Evolutionary conservation across 2,888 invertebrate species (phyloP).

Genomic region (Odontothrips loti): DNA sequence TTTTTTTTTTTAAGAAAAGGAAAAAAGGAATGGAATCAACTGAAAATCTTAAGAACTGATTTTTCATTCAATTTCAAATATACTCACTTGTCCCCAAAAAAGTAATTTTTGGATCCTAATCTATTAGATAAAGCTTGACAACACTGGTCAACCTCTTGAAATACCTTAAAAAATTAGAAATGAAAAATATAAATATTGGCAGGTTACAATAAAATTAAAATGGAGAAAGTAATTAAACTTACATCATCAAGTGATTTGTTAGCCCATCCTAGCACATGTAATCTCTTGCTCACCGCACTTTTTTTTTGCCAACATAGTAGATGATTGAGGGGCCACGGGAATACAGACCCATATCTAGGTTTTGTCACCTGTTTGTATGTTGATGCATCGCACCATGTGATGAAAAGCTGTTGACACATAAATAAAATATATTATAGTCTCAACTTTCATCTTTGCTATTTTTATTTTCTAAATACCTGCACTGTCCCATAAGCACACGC

Average conservation of each 20-base stretch:
- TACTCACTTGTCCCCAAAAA: conserved; percentile 72
- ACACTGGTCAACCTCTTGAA: conserved; percentile 70
- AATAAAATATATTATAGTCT: no score
- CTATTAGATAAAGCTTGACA: conserved; percentile 83
- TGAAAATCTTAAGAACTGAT: conserved; percentile 14
- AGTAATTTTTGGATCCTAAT: conserved; percentile 72
- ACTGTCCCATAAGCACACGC: no score
- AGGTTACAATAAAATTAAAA: conserved; percentile 21
- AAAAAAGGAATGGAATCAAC: no score
- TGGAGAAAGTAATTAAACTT: conserved; percentile 28
- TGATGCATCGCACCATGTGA: conserved; percentile 79
- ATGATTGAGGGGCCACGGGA: conserved; percentile 87
- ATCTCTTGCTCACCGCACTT: conserved; percentile 60
- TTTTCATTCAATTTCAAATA: conserved; percentile 18
- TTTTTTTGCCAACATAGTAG: conserved; percentile 76
- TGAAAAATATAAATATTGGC: conserved; percentile 2
- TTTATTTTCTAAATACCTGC: no score
- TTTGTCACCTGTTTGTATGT: conserved; percentile 79
- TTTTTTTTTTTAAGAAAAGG: no score
- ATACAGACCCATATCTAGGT: conserved; percentile 79
- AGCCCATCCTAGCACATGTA: conserved; percentile 78
- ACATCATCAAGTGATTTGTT: conserved; percentile 75
- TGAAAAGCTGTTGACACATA: conserved; percentile 58
- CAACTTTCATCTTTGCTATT: conserved; percentile 33
- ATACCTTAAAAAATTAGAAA: conserved; percentile 43